These are phyloP conservation scores for Pammene aurita DNA, from an alignment of 2,888 invertebrate genomes.

Conservation along the genomic window DNA sequence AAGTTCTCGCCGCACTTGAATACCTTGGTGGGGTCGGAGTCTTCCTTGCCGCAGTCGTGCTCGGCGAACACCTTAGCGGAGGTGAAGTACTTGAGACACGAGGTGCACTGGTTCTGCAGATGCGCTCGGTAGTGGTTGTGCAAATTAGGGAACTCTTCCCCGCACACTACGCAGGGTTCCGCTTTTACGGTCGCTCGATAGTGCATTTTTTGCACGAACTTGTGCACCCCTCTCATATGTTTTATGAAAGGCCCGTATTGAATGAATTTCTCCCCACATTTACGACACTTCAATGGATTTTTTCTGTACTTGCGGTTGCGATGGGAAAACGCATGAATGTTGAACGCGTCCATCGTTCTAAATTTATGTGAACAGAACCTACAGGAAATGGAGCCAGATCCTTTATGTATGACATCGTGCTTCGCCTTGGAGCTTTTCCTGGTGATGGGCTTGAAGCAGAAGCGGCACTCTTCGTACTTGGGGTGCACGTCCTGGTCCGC, in stretches of 20 bases:
- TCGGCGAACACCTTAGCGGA: slow-evolving; percentile 65
- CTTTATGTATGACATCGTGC: slow-evolving; percentile 70
- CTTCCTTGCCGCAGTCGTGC: slow-evolving; percentile 69
- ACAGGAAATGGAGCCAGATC: slow-evolving; percentile 77
- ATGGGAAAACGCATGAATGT: slow-evolving; percentile 78
- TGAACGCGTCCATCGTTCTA: slow-evolving; percentile 78
- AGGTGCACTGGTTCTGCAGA: slow-evolving; percentile 80
- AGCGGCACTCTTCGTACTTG: slow-evolving; percentile 73
- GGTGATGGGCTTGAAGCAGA: slow-evolving; percentile 78
- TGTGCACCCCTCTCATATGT: slow-evolving; percentile 72
- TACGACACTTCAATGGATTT: slow-evolving; percentile 73
- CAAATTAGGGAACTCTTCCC: slow-evolving; percentile 82
- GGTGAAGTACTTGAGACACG: slow-evolving; percentile 74
- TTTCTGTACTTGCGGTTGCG: slow-evolving; percentile 75
- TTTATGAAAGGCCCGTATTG: slow-evolving; percentile 76
- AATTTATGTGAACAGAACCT: slow-evolving; percentile 77
- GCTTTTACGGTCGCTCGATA: slow-evolving; percentile 73
- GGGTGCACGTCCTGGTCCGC: slow-evolving; percentile 50
- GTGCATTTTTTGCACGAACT: slow-evolving; percentile 69
- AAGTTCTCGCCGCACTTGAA: slow-evolving; percentile 69
- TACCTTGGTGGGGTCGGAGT: slow-evolving; percentile 69
- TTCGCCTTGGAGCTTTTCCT: slow-evolving; percentile 63
- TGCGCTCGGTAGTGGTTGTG: slow-evolving; percentile 86
- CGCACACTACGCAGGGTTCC: slow-evolving; percentile 84
- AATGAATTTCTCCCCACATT: slow-evolving; percentile 73